Evolutionary conservation across 2,888 invertebrate species (phyloP).

Genomic region (Erebia aethiops): DNA sequence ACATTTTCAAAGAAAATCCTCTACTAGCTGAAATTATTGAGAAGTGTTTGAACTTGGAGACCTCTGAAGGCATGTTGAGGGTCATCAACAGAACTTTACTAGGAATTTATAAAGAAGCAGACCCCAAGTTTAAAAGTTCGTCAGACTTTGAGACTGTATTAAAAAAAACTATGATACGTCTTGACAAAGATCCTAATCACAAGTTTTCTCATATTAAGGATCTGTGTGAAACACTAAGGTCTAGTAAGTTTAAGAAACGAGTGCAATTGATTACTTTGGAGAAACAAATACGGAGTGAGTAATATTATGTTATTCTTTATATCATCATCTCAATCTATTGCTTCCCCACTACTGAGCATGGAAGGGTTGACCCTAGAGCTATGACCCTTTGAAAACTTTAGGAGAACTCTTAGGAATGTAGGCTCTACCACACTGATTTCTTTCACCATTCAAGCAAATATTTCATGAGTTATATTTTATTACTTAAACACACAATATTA

Average conservation of each 20-base stretch:
- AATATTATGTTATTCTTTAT: background rate
- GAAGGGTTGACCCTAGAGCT: too few species aligned
- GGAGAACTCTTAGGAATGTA: too few species aligned
- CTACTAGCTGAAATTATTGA: conserved; percentile 53
- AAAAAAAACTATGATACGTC: conserved; percentile 40
- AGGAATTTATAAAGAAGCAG: conserved; percentile 48
- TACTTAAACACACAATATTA: too few species aligned
- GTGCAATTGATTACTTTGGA: conserved; percentile 55
- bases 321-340: background rate
- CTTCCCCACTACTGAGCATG: too few species aligned
- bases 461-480: too few species aligned
- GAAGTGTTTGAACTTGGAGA: conserved; percentile 51
- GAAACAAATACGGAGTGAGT: conserved; percentile 43
- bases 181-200: conserved; percentile 50
- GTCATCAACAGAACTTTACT: conserved; percentile 55
- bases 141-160: conserved; percentile 48
- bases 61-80: conserved; percentile 53
- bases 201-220: conserved; percentile 59
- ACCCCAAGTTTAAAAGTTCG: conserved; percentile 51
- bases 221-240: conserved; percentile 54
- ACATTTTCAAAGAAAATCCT: conserved; percentile 45
- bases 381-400: too few species aligned
- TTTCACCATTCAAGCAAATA: too few species aligned
- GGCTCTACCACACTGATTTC: too few species aligned
- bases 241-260: conserved; percentile 48